A percentile compares a stretch with the other conserved stretches of the same genome.
phyloP scores from a whole-genome alignment of 2,888 invertebrate species.

The Limnephilus marmoratus region DNA sequence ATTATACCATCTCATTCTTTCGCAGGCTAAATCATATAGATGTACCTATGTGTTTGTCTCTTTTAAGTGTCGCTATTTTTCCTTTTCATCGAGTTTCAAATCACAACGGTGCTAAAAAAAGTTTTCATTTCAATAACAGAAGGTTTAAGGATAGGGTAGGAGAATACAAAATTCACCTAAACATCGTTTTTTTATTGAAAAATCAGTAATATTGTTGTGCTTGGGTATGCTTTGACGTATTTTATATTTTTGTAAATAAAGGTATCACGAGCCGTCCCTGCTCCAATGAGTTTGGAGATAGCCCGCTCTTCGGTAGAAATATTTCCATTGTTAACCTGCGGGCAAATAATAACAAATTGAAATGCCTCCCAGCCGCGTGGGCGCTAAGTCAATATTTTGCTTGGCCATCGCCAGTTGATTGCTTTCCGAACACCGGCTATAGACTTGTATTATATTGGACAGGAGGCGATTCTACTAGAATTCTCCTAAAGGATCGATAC shows the following conservation, averaged over 20 bases:
- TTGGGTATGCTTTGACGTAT: not conserved
- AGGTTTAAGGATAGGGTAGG: no score
- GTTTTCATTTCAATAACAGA: no score
- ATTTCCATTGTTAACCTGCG: conserved; percentile 43
- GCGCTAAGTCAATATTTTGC: conserved; percentile 37
- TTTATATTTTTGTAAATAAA: not conserved
- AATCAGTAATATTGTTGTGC: no score
- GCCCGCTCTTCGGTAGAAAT: conserved; percentile 21
- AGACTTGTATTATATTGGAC: not conserved
- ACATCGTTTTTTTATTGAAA: no score
- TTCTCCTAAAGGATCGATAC: not conserved
- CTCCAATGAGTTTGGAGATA: conserved; percentile 12
- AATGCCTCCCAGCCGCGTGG: conserved; percentile 35
- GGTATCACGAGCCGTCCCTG: not conserved
- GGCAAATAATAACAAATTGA: conserved; percentile 42
- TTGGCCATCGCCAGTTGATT: conserved; percentile 35
- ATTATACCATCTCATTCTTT: no score
- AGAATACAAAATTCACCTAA: no score
- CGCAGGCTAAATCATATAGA: no score
- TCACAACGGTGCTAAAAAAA: no score
- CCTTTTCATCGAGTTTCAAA: no score
- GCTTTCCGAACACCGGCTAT: conserved; percentile 14
- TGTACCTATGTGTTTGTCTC: no score
- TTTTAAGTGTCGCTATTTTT: no score
- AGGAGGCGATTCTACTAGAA: not conserved